Conservation (phyloP, 1,140 invertebrate species). For the Pomacea maculata region DNA sequence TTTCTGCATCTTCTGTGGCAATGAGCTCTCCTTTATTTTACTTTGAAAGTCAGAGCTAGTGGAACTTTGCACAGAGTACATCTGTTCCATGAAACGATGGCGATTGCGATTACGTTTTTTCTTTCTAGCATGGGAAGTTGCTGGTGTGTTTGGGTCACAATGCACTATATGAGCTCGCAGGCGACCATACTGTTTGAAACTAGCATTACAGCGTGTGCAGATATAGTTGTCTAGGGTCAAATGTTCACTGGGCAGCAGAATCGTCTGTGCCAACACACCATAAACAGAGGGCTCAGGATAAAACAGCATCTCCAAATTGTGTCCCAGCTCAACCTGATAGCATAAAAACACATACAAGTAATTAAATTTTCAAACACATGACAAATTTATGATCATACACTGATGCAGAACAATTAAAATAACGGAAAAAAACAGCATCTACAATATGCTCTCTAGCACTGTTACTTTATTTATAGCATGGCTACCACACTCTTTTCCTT, state of each 20-base stretch:
- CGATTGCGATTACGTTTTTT: constrained; percentile 25
- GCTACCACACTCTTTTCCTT: too few relatives aligned
- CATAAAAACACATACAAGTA: background rate
- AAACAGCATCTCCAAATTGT: constrained; percentile 37
- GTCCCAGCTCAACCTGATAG: constrained; percentile 20
- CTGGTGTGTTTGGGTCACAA: constrained; percentile 43
- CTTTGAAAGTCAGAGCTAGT: background rate
- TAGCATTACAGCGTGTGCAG: constrained; percentile 44
- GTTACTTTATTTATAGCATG: too few relatives aligned
- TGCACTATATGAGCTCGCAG: constrained; percentile 50
- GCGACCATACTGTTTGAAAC: constrained; percentile 44
- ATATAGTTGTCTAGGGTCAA: constrained; percentile 31
- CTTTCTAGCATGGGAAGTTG: constrained; percentile 22
- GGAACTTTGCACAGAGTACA: constrained; percentile 1
- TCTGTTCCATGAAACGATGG: constrained; percentile 23
- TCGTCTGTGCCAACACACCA: constrained; percentile 39
- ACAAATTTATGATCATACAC: too few relatives aligned
- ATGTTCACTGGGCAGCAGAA: constrained; percentile 33
- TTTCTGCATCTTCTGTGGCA: background rate
- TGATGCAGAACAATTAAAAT: too few relatives aligned
- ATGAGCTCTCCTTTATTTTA: constrained; percentile 1
- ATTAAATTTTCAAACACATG: background rate
- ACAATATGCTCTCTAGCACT: too few relatives aligned
- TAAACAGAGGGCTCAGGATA: constrained; percentile 36
- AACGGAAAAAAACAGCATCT: too few relatives aligned